Conservation (phyloP, 2,797 vertebrate species). For the Columba guinea region DNA sequence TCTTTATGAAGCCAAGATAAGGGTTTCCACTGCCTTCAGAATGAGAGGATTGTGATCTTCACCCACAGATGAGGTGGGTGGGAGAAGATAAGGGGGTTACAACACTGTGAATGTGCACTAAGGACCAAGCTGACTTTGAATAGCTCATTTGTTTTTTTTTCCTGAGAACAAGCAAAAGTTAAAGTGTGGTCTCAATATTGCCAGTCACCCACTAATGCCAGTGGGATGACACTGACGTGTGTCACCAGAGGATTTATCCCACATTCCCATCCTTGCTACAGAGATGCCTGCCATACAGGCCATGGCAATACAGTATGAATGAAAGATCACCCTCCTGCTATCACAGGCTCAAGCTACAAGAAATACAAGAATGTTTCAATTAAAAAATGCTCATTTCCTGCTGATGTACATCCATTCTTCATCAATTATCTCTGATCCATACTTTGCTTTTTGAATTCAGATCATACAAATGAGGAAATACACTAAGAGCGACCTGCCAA, state of each 20-base stretch:
- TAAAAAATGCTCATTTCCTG: conserved; percentile 19
- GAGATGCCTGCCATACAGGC: neutral
- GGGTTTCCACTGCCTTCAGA: neutral
- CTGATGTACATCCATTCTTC: conserved; percentile 21
- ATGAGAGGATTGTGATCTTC: neutral
- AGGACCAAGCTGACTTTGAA: neutral
- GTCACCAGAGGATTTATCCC: neutral
- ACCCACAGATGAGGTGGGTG: accelerated
- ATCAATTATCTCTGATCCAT: conserved; percentile 64
- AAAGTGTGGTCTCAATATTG: neutral
- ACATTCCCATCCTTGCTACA: neutral
- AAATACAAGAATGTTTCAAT: neutral
- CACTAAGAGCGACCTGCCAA: conserved; percentile 62
- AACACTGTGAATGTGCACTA: accelerated
- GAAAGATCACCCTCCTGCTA: neutral
- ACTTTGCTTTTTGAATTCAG: conserved; percentile 55
- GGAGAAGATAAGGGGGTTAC: neutral
- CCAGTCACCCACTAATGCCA: neutral
- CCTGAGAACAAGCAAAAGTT: neutral
- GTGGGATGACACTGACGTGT: accelerated
- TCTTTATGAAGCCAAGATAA: neutral
- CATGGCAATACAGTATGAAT: neutral
- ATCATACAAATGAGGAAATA: conserved; percentile 56
- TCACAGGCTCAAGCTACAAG: neutral
- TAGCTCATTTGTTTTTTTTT: neutral